These are phyloP conservation scores for Sphenodon punctatus DNA, from an alignment of 2,797 vertebrate species.

Conservation along the genomic window DNA sequence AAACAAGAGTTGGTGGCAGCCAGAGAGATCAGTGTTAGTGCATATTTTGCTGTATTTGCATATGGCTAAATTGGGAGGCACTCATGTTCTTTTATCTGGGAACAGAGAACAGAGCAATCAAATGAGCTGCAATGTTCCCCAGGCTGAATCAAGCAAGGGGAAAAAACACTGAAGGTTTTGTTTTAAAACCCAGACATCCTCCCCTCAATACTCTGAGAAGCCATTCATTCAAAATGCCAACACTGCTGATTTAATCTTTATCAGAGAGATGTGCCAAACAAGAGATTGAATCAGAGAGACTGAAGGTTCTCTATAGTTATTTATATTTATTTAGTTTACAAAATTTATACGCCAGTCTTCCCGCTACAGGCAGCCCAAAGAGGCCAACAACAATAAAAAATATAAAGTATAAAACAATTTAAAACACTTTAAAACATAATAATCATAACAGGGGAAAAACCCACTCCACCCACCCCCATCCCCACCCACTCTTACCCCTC, in stretches of 20 bases:
- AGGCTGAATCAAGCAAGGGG: not conserved
- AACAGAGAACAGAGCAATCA: not conserved
- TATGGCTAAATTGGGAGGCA: not conserved
- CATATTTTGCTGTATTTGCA: not conserved
- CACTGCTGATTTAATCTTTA: slow-evolving; percentile 16
- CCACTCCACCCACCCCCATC: too few relatives aligned
- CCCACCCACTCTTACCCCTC: too few relatives aligned
- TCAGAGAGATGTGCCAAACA: not conserved
- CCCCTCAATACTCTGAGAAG: not conserved
- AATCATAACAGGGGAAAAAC: too few relatives aligned
- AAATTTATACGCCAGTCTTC: too few relatives aligned
- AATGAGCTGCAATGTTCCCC: not conserved
- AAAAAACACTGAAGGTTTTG: not conserved
- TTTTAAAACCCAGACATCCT: not conserved
- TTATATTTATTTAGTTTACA: too few relatives aligned
- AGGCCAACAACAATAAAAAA: too few relatives aligned
- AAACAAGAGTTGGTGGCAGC: not conserved
- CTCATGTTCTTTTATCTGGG: not conserved
- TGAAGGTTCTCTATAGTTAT: slow-evolving; percentile 39
- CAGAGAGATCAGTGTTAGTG: not conserved
- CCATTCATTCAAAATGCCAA: not conserved
- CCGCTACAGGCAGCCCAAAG: too few relatives aligned
- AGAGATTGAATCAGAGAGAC: slow-evolving; percentile 35
- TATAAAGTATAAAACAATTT: too few relatives aligned
- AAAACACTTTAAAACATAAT: too few relatives aligned